Evolutionary conservation across 1,140 invertebrate species (phyloP).

Genomic region (Drosophila rhopaloa): DNA sequence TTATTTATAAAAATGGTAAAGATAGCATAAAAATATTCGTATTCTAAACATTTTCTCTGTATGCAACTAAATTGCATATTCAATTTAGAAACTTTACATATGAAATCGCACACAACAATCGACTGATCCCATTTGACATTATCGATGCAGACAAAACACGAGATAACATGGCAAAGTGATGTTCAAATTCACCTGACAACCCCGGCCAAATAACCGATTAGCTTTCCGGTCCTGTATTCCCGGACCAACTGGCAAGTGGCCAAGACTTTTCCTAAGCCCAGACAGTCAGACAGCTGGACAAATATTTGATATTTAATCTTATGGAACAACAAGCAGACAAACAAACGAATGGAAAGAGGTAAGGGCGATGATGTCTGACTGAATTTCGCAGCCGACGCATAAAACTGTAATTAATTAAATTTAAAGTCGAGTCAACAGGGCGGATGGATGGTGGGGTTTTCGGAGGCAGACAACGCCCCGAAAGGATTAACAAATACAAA

Average conservation of each 20-base stretch:
- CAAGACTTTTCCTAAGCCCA: slow-evolving; percentile 41
- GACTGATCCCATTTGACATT: slow-evolving; percentile 31
- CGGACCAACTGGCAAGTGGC: slow-evolving; percentile 56
- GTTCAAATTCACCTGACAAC: slow-evolving; percentile 61
- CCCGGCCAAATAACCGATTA: slow-evolving; percentile 34
- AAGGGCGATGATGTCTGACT: slow-evolving; percentile 26
- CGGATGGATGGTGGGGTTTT: neutral
- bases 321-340: slow-evolving; percentile 59
- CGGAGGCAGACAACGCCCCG: slow-evolving; percentile 26
- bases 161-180: slow-evolving; percentile 42
- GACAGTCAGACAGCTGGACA: slow-evolving; percentile 28
- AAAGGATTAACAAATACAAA: slow-evolving; percentile 80
- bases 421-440: slow-evolving; percentile 61
- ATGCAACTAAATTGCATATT: neutral
- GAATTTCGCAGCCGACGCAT: slow-evolving; percentile 63
- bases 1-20: too few species aligned
- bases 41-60: neutral
- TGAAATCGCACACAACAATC: slow-evolving; percentile 14
- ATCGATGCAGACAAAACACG: slow-evolving; percentile 41
- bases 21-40: too few species aligned
- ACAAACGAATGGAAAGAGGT: slow-evolving; percentile 18
- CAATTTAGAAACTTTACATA: slow-evolving; percentile 10
- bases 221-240: slow-evolving; percentile 19
- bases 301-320: slow-evolving; percentile 57
- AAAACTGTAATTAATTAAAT: slow-evolving; percentile 81